These are phyloP conservation scores for Esox lucius DNA, from an alignment of 2,797 vertebrate species.

Conservation along the genomic window DNA sequence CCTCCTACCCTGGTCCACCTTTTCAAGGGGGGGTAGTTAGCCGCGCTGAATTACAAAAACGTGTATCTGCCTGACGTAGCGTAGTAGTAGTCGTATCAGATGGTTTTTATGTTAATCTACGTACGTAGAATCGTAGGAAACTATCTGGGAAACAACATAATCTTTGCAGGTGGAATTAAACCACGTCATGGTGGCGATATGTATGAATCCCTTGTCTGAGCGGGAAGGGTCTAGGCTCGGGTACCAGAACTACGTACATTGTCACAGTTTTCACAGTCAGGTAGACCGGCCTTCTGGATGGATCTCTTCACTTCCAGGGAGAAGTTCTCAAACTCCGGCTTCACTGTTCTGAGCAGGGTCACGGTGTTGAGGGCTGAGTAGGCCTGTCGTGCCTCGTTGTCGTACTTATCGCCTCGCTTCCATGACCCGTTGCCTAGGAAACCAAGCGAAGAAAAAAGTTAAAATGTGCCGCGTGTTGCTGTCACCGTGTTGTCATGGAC, in stretches of 20 bases:
- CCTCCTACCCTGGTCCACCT: no score
- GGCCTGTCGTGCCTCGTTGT: conserved; percentile 88
- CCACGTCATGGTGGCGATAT: no score
- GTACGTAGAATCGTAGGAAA: no score
- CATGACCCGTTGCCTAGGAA: conserved; percentile 91
- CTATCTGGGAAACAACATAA: no score
- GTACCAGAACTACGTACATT: conserved; percentile 81
- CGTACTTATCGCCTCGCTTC: conserved; percentile 90
- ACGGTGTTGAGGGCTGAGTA: conserved; percentile 89
- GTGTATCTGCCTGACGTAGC: no score
- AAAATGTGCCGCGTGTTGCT: not conserved
- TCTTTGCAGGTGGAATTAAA: no score
- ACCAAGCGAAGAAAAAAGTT: conserved; percentile 33
- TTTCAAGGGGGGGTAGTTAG: no score
- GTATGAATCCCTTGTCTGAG: no score
- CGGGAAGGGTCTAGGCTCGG: no score
- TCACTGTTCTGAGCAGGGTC: conserved; percentile 90
- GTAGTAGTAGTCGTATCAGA: no score
- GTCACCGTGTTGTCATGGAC: not conserved
- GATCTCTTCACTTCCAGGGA: conserved; percentile 90
- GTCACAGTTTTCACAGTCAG: conserved; percentile 79
- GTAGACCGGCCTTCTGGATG: conserved; percentile 66
- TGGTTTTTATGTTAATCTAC: no score
- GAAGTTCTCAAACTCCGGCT: conserved; percentile 95
- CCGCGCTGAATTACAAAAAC: no score